Percentiles rank a stretch among this genome's conserved stretches.
phyloP scores from a whole-genome alignment of 2,113 vertebrate genomes.

The Rhombomys opimus region DNA sequence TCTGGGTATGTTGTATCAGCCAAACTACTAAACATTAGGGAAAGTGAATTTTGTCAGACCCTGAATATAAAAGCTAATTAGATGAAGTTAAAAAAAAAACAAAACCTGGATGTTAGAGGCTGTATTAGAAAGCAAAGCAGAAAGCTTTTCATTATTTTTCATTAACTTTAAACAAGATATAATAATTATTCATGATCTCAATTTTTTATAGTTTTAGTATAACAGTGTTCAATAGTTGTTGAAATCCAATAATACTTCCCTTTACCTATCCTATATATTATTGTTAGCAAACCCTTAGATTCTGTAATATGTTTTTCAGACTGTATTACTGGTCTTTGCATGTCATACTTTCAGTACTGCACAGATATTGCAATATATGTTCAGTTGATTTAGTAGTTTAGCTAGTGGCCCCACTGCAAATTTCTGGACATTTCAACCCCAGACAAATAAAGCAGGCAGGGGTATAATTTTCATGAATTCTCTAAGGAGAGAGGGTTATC shows the following conservation, averaged over 20 bases:
- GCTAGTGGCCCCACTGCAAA: slow-evolving; percentile 51
- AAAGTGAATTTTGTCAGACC: background rate
- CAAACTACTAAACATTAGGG: background rate
- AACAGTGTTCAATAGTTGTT: background rate
- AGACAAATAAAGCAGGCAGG: slow-evolving; percentile 67
- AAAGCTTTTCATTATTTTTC: background rate
- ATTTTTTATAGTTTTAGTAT: slow-evolving; percentile 24
- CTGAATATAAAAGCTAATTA: background rate
- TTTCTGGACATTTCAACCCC: slow-evolving; percentile 69
- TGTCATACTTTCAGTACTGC: slow-evolving; percentile 74
- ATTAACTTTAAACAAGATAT: slow-evolving; percentile 16
- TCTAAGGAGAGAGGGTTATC: slow-evolving; percentile 74
- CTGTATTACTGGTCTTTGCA: slow-evolving; percentile 74
- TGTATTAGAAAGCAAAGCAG: background rate
- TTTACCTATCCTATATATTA: slow-evolving; percentile 47
- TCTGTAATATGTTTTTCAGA: slow-evolving; percentile 65
- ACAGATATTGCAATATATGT: slow-evolving; percentile 60
- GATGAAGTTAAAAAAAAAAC: background rate
- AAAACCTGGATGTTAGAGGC: background rate
- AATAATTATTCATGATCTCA: background rate
- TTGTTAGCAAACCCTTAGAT: slow-evolving; percentile 78
- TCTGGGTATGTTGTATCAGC: background rate
- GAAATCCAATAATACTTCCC: background rate
- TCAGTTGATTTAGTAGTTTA: slow-evolving; percentile 71
- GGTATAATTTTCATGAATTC: slow-evolving; percentile 69